Conservation (phyloP, 2,888 invertebrate genomes). For the Ornithoptera alexandrae region DNA sequence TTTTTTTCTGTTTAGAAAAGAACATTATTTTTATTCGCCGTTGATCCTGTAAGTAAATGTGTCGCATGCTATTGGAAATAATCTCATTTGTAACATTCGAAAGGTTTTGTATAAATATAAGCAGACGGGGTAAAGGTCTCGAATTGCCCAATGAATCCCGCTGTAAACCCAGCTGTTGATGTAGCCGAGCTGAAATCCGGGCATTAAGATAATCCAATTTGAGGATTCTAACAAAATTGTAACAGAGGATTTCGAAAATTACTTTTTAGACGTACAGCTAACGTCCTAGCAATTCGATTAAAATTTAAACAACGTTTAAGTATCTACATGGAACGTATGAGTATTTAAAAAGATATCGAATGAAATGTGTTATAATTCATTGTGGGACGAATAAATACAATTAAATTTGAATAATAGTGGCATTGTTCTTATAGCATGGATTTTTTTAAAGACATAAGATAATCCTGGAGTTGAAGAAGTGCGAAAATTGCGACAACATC, state of each 20-base stretch:
- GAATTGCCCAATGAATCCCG: conserved; percentile 6
- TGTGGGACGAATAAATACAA: too few species aligned
- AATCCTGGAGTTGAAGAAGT: too few species aligned
- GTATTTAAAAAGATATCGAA: too few species aligned
- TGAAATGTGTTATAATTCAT: too few species aligned
- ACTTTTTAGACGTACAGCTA: background rate
- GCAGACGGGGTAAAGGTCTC: conserved; percentile 2
- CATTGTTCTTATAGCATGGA: too few species aligned
- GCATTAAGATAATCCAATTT: conserved; percentile 10
- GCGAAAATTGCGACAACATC: too few species aligned
- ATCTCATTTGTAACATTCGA: conserved; percentile 1
- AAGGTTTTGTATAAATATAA: conserved; percentile 1
- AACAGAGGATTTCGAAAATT: background rate
- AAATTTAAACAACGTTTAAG: background rate
- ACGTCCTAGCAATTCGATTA: background rate
- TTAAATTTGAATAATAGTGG: too few species aligned
- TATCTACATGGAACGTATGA: background rate
- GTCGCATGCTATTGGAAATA: background rate
- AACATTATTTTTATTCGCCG: background rate
- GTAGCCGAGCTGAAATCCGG: conserved; percentile 7
- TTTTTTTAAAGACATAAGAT: too few species aligned
- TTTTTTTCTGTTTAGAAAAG: background rate
- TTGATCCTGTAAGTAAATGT: background rate
- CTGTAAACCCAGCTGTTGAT: conserved; percentile 2
- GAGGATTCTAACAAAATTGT: conserved; percentile 6